Evolutionary conservation across 2,888 invertebrate species (phyloP).

Genomic region (Tanypteryx hageni): DNA sequence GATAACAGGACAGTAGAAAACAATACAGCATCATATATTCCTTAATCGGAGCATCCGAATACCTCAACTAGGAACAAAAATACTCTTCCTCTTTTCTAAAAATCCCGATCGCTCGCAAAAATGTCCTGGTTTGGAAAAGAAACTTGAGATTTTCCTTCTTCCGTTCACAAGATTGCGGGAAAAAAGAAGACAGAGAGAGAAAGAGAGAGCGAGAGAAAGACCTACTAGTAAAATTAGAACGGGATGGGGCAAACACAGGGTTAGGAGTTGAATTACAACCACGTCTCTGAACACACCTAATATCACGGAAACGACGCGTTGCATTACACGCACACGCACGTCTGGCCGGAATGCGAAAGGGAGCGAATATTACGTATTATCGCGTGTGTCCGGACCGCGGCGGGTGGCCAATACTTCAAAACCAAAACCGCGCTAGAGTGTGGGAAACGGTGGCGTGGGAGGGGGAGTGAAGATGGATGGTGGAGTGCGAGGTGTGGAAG

Average conservation of each 20-base stretch:
- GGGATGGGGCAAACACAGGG: background rate
- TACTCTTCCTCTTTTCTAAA: background rate
- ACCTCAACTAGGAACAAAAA: background rate
- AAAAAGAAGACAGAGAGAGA: no score
- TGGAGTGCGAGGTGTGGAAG: no score
- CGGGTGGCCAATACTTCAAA: background rate
- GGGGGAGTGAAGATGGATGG: no score
- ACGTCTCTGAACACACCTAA: background rate
- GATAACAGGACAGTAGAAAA: no score
- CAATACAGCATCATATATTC: no score
- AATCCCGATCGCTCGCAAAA: background rate
- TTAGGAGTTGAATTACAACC: background rate
- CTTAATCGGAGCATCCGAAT: background rate
- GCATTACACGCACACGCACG: background rate
- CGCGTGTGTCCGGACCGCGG: background rate
- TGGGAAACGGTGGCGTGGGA: no score
- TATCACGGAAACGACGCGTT: background rate
- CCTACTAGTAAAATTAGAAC: background rate
- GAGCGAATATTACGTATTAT: background rate
- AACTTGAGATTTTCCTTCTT: background rate
- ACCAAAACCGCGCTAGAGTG: background rate
- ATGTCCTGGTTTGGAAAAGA: background rate
- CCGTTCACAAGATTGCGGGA: background rate
- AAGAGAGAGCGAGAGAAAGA: background rate
- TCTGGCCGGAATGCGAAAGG: background rate